Base-by-base conservation (phyloP, 2,113 vertebrate species). In the Jaculus jaculus region DNA sequence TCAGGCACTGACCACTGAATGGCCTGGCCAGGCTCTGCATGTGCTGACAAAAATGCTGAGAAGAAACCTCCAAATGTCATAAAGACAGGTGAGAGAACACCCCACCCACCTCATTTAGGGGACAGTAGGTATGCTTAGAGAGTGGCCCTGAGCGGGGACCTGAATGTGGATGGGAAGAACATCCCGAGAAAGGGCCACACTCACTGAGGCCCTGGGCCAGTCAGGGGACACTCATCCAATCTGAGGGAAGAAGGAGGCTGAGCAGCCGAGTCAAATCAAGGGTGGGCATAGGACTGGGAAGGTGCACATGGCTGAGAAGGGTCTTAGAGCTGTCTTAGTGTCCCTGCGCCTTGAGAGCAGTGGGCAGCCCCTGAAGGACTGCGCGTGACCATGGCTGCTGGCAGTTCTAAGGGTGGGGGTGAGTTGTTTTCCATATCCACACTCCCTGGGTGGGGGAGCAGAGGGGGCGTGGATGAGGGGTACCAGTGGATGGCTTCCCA, bases 1-100 rank as follows among this genome's bases (percentile, higher is more conserved):
- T 7, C 0, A 10, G 8, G 34, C 26, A 6, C 28, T 37, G 17
- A 7, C 12, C 32, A 2, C 0, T 0, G 4, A 32, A 37, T 0
- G 13, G 21, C 32, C 65, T 54, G 37, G 26, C 4, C 4, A 23
- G 65, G 39, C 69, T 54, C 26, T 7, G 17, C 65, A n/a, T 26
- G 3, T 15, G 0, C 7, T 42, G 12, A 6, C 11, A 42, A 65
- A 13, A 5, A 47, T 47, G 34, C 32, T 6, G 7, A 63, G 10
- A 15, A 30, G 34, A 83, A 61, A 6, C 2, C 12, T 9, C 7
- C 4, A 18, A 34, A 75, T 42, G 13, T 42, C 60, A 23, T 17
- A 2, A n/a, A 23, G 39, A 26, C 37, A 34, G 28, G 8, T 1
- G 28, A 30, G 23, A 34, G 39, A 39, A 20, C 0, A 1, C 23